Evolutionary conservation across 2,113 vertebrate genomes (phyloP), one percentile per base, ranked within the genome.

Genomic region (Istiophorus platypterus): DNA sequence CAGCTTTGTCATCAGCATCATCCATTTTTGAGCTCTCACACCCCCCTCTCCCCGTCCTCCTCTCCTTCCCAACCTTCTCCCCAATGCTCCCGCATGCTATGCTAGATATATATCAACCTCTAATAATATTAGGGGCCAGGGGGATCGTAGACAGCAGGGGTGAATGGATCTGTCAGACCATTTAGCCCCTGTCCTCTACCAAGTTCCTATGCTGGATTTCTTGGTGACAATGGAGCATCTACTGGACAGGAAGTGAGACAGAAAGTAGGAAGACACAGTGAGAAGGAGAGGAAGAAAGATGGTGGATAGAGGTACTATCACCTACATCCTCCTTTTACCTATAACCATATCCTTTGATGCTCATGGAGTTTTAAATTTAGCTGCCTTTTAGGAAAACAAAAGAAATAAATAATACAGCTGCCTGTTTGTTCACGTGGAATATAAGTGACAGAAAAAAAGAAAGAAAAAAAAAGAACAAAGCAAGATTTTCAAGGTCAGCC

Each of bases 151-250:
- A 84, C 85, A 85, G 88, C 68, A 61, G 71, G 88, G 85, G 87
- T 93, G 91, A 93, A 81, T 89, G 88, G 73, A 90, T 91, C 84
- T 90, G 93, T 93, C 90, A 91, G 83, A 89, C 90, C 76, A 90
- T 91, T 92, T 90, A 84, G 78, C 80, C 71, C 59, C 82, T 85
- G 72, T 90, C 84, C 34, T 85, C 68, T 58, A 67, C 80, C 58
- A 79, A 90, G 91, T 89, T 87, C 82, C 56, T 83, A 54, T 9
- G 22, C 87, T 75, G 58, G 63, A 72, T 82, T 81, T 83, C 29
- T 68, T 57, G 68, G 67, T 73, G 71, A 90, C 92, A 90, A 78
- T 76, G 34, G 42, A 88, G 61, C 80, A 69, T 78, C 31, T 70
- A 80, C 22, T 74, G 52, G 75, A 78, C 63, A 68, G 65, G 56